phyloP scores from a whole-genome alignment of 2,113 vertebrate genomes.

The Erythrocercus mccallii region DNA sequence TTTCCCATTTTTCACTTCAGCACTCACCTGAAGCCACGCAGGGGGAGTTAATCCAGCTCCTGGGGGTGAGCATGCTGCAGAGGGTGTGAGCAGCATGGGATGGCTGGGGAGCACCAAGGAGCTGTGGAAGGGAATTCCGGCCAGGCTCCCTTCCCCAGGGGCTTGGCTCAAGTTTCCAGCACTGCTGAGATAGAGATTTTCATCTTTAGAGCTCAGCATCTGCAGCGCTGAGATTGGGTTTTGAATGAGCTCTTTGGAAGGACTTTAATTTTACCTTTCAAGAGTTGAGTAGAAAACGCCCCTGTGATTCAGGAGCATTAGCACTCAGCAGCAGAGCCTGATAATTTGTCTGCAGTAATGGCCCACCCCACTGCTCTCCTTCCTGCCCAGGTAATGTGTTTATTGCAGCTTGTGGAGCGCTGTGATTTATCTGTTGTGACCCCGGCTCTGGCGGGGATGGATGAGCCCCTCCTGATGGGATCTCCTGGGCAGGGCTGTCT shows the following conservation, averaged over 20 bases:
- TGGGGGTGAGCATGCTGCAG: not conserved
- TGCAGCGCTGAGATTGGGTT: not conserved
- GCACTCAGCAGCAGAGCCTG: not conserved
- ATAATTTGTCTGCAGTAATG: not conserved
- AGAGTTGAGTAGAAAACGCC: not conserved
- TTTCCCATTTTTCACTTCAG: not conserved
- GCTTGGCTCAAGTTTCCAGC: not conserved
- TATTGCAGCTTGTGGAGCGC: not conserved
- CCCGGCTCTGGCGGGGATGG: not conserved
- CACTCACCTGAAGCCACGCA: not conserved
- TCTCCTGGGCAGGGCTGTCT: not conserved
- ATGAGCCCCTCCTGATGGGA: not conserved
- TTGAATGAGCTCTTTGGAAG: not conserved
- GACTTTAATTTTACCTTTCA: not conserved
- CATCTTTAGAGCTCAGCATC: not conserved
- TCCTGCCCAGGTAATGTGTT: not conserved
- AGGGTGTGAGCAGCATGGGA: not conserved
- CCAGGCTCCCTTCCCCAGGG: fast-evolving
- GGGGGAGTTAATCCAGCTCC: not conserved
- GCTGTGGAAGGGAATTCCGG: not conserved
- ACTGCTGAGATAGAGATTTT: fast-evolving
- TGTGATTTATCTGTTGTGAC: not conserved
- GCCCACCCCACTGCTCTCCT: not conserved
- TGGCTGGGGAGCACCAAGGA: not conserved
- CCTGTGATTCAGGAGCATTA: not conserved